Base-by-base conservation (phyloP, 2,888 invertebrate species). In the Scaptomyza tumidula region DNA sequence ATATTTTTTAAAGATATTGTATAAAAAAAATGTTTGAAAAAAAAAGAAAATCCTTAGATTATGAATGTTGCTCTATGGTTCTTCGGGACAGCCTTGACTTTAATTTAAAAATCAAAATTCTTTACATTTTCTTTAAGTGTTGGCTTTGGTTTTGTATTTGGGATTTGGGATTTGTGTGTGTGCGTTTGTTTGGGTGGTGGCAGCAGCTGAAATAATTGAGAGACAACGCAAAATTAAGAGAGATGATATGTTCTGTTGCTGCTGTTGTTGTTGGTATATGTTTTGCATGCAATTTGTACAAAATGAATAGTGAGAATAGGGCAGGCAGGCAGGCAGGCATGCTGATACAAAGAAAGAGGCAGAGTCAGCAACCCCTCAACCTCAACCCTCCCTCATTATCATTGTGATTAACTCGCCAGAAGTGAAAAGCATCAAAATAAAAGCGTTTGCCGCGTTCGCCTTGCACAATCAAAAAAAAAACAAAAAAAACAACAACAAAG, bases 171-270 rank as follows among this genome's bases (percentile, higher is more conserved):
- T 10, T 16, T 55, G 29, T 55, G 60, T 57, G 57, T 61, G 57
- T 45, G 54, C 29, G 29, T 13, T 50, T 6, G 10, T 19, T 66
- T 52, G 46, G 41, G 49, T 50, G 53, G 62, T 63, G 65, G 66
- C 54, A 71, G 89, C 91, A 90, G 90, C 90, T 90, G 90, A 91
- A 90, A 90, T 90, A 91, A 90, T 89, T 88, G 84, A 89, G 86
- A 90, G 90, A 89, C 85, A 88, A 88, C 78, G 78, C 80, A 80
- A 80, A 80, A 87, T 81, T 74, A 88, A 72, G 60, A 78, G 82
- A 78, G 81, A 64, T 76, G 80, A 77, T 77, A 75, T 49, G 59
- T 44, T 19, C 6, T 56, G 58, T 41, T 35, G 60, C 66, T 76
- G 68, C 54, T 57, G 62, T 44, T 60, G 39, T 39, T 52, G 58